Percentiles rank a stretch among this genome's conserved stretches.
Evolutionary conservation across 2,797 vertebrate species (phyloP).

Genomic region (Sebastiscus albofasciatus): DNA sequence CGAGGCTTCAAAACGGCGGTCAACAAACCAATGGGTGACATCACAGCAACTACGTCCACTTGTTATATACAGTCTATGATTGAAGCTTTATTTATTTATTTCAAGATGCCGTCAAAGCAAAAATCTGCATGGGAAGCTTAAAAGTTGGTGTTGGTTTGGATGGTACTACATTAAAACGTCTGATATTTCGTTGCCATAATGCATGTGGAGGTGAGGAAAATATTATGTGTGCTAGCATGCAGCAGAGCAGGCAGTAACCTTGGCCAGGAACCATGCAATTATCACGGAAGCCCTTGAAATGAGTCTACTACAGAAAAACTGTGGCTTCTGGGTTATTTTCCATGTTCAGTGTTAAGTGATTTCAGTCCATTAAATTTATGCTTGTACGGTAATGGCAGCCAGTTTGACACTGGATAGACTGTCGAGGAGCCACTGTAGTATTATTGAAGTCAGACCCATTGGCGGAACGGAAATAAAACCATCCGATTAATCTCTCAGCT

Average conservation of each 20-base stretch:
- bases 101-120: background rate
- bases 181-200: background rate
- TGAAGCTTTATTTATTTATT: background rate
- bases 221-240: background rate
- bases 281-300: conserved; percentile 34
- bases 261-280: conserved; percentile 47
- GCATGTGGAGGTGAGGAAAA: conserved; percentile 15
- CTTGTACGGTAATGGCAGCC: conserved; percentile 12
- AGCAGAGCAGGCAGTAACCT: conserved; percentile 26
- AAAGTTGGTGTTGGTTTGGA: background rate
- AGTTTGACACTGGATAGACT: conserved; percentile 30
- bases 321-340: conserved; percentile 29
- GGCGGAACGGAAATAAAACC: conserved; percentile 23
- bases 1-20: too few relatives aligned
- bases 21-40: too few relatives aligned
- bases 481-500: conserved; percentile 23
- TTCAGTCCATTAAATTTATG: conserved; percentile 40
- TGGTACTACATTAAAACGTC: background rate
- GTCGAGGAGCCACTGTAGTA: conserved; percentile 15
- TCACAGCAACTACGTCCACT: too few relatives aligned
- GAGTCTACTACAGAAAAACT: conserved; percentile 22
- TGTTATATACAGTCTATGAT: too few relatives aligned
- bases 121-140: background rate
- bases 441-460: conserved; percentile 21
- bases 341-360: conserved; percentile 49